Evolutionary conservation across 1,140 invertebrate species (phyloP).

Genomic region (Aricia agestis): DNA sequence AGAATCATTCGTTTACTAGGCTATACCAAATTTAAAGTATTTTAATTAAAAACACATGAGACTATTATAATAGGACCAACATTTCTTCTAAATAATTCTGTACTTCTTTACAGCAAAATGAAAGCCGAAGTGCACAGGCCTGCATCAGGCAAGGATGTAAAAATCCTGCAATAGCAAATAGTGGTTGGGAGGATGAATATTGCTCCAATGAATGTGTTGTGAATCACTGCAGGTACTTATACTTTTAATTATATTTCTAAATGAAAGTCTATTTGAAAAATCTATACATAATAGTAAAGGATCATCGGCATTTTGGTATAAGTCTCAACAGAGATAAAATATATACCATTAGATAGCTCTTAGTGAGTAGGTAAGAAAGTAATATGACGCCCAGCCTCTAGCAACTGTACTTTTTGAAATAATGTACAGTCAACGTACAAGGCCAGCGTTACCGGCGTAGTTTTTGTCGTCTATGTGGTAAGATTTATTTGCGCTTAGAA

Average conservation of each 20-base stretch:
- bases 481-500: too few relatives aligned
- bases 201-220: slow-evolving; percentile 98
- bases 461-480: too few relatives aligned
- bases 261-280: slow-evolving; percentile 8
- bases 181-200: slow-evolving; percentile 98
- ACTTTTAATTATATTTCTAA: neutral
- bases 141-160: slow-evolving; percentile 94
- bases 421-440: too few relatives aligned
- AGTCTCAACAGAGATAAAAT: too few relatives aligned
- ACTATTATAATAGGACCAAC: neutral
- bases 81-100: slow-evolving; percentile 12
- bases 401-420: too few relatives aligned
- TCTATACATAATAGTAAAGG: too few relatives aligned
- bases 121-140: slow-evolving; percentile 78
- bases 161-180: slow-evolving; percentile 92
- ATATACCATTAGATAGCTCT: too few relatives aligned
- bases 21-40: neutral
- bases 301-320: too few relatives aligned
- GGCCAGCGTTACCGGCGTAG: too few relatives aligned
- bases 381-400: too few relatives aligned
- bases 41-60: neutral
- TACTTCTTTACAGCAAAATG: slow-evolving; percentile 57
- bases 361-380: too few relatives aligned
- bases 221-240: slow-evolving; percentile 89
- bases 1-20: too few relatives aligned